Evolutionary conservation across 2,113 vertebrate species (phyloP), one percentile per base, ranked within the genome.

Genomic region (Pimephales promelas): DNA sequence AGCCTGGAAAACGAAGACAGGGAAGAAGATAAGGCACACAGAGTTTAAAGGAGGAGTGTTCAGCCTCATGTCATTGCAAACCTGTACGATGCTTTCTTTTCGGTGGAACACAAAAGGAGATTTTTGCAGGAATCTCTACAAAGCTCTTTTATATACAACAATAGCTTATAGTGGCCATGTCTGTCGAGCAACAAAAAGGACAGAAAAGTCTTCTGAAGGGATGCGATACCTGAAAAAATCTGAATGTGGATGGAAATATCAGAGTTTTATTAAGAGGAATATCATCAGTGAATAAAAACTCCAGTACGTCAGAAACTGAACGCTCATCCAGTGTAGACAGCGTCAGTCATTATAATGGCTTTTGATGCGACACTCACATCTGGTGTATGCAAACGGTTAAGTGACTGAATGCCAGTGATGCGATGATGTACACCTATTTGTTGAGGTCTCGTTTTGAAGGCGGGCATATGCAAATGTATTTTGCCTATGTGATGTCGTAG

Each of bases 11-110:
- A 61, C 16, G 18, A 75, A 31, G 40, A 75, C 73, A n/a, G 34
- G 68, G n/a, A 10, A 61, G 16, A 73, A 31, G 80, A 71, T 76
- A 85, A 77, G 73, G 80, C 45, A 72, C 31, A 88, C 86, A 87
- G 34, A 59, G 49, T 59, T 79, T 68, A 45, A 66, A 36, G 16
- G 31, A 73, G 10, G 72, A 31, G 72, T 52, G 22, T 70, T n/a
- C 34, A 66, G 28, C 31, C 62, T 36, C 16, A 70, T 52, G 72
- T 74, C 47, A 2, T 28, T 31, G 47, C 26, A 20, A 52, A 31
- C 47, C 72, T 31, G 72, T 31, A 18, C 14, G 3, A 4, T 18
- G 52, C 28, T 74, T 14, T 74, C 14, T 22, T 22, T 34, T 61
- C n/a, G 8, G 57, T 26, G 57, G 22, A 61, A 24, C 18, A 45